Percentiles rank a stretch among this genome's conserved stretches.
Conservation (phyloP, 2,888 invertebrate genomes). For the Drosophila monieri region DNA sequence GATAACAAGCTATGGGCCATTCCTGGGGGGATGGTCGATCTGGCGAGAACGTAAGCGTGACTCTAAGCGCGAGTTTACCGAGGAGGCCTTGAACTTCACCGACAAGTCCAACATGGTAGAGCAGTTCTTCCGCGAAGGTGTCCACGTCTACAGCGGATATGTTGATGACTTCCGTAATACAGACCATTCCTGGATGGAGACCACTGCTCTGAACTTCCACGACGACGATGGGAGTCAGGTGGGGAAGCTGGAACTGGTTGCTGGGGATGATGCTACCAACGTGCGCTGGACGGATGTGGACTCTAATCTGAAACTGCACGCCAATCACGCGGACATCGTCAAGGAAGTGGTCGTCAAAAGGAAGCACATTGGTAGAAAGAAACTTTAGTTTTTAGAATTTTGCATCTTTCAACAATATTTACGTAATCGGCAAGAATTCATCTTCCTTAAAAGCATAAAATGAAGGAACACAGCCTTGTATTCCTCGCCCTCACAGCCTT, state of each 20-base stretch:
- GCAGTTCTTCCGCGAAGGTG: slow-evolving; percentile 88
- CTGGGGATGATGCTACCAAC: slow-evolving; percentile 95
- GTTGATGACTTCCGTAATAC: slow-evolving; percentile 99
- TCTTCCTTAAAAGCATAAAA: too few species aligned
- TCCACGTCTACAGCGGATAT: slow-evolving; percentile 92
- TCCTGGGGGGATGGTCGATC: slow-evolving; percentile 97
- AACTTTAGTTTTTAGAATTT: neutral
- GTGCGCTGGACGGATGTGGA: slow-evolving; percentile 95
- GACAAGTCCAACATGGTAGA: slow-evolving; percentile 85
- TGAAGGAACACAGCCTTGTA: neutral
- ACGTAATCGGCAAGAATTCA: too few species aligned
- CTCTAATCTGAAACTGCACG: slow-evolving; percentile 90
- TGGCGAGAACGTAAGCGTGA: slow-evolving; percentile 92
- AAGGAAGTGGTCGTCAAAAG: slow-evolving; percentile 87
- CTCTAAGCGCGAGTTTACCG: slow-evolving; percentile 97
- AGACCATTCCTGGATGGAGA: slow-evolving; percentile 99
- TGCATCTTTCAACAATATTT: too few species aligned
- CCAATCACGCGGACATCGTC: slow-evolving; percentile 93
- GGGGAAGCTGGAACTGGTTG: slow-evolving; percentile 89
- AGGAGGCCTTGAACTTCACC: slow-evolving; percentile 92
- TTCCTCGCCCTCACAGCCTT: too few species aligned
- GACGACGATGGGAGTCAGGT: slow-evolving; percentile 90
- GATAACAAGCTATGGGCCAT: slow-evolving; percentile 97
- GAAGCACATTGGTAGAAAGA: slow-evolving; percentile 88
- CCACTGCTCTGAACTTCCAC: slow-evolving; percentile 96